Conservation (phyloP, 2,113 vertebrate species). For the Barnardius zonarius region DNA sequence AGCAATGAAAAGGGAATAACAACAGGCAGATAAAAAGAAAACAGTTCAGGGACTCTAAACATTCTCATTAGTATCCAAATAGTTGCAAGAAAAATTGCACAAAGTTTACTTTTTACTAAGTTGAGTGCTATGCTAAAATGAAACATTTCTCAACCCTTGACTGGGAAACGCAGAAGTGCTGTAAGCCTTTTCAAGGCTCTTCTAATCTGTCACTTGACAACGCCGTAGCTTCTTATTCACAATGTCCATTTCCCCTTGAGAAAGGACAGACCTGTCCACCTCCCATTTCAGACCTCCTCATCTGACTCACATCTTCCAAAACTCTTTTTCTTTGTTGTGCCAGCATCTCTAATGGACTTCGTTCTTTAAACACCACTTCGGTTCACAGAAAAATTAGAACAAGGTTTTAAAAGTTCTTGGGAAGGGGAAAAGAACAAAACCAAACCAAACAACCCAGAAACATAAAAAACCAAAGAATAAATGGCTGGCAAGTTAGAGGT, state of each 20-base stretch:
- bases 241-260: neutral
- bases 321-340: neutral
- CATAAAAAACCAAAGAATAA: neutral
- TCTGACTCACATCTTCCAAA: neutral
- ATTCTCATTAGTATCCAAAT: neutral
- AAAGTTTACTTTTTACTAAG: neutral
- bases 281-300: neutral
- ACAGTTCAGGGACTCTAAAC: neutral
- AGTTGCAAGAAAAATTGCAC: neutral
- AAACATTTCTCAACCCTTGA: neutral
- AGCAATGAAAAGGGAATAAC: neutral
- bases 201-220: neutral
- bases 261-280: neutral
- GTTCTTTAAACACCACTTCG: neutral
- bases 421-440: neutral
- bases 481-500: neutral
- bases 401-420: neutral
- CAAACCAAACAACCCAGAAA: neutral
- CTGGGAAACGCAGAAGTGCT: neutral
- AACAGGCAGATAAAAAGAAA: neutral
- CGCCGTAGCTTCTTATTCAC: neutral
- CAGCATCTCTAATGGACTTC: neutral
- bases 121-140: neutral
- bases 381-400: neutral
- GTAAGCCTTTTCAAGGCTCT: neutral